Conservation (phyloP, 2,888 invertebrate genomes). For the Anoncus sp. region DNA sequence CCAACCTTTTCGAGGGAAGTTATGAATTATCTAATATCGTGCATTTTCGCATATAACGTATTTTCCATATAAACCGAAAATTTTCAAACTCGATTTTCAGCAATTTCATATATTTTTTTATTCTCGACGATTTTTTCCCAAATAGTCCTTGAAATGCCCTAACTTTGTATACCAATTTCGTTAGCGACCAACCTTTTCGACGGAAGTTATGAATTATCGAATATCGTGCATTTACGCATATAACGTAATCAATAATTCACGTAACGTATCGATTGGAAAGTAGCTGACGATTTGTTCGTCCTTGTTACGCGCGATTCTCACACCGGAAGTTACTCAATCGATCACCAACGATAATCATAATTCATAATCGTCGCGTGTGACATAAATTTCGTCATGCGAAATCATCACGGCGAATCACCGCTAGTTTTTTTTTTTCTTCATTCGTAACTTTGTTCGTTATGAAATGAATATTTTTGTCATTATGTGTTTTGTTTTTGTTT, state of each 20-base stretch:
- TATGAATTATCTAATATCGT: no score
- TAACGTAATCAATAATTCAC: constrained; percentile 37
- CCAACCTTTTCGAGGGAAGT: no score
- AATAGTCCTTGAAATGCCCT: no score
- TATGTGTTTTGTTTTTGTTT: constrained; percentile 15
- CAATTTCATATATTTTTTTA: no score
- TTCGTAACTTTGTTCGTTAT: constrained; percentile 5
- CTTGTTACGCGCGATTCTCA: constrained; percentile 2
- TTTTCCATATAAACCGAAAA: no score
- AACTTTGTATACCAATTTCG: no score
- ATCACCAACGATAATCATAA: constrained; percentile 33
- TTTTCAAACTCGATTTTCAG: no score
- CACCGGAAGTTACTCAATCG: constrained; percentile 53
- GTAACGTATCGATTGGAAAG: constrained; percentile 57
- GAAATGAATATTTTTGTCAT: constrained; percentile 1
- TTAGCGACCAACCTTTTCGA: no score
- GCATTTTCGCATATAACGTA: no score
- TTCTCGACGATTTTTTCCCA: no score
- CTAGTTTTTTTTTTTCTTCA: constrained; percentile 1
- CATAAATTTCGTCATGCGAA: constrained; percentile 47
- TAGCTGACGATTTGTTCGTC: background rate
- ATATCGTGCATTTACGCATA: no score
- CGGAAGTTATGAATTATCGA: no score
- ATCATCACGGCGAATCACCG: constrained; percentile 31
- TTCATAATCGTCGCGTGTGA: constrained; percentile 32